Evolutionary conservation across 2,888 invertebrate species (phyloP).

Genomic region (Heliconius ismenius): DNA sequence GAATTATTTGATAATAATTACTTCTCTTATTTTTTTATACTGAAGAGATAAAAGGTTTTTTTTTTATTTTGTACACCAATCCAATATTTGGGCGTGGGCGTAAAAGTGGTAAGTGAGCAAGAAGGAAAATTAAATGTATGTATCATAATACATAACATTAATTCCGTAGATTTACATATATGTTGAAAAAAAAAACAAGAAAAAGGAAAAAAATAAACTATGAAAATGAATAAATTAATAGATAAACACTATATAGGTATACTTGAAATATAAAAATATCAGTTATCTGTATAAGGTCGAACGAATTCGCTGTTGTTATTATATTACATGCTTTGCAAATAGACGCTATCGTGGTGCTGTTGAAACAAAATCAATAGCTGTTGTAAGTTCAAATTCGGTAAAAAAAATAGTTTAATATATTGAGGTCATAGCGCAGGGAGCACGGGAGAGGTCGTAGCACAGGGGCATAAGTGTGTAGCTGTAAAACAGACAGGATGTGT

Average conservation of each 20-base stretch:
- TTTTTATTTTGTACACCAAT: too few species aligned
- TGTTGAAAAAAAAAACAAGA: neutral
- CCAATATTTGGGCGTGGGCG: too few species aligned
- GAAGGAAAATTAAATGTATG: too few species aligned
- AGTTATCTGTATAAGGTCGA: slow-evolving; percentile 7
- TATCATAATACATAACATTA: too few species aligned
- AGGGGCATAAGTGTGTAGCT: neutral
- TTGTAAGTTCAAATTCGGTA: neutral
- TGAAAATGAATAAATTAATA: neutral
- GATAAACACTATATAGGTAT: neutral
- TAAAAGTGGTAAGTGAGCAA: too few species aligned
- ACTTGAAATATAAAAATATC: slow-evolving; percentile 2
- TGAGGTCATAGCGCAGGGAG: neutral
- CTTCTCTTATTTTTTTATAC: neutral
- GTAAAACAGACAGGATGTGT: neutral
- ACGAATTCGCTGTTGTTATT: neutral
- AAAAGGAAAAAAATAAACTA: neutral
- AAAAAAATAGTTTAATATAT: neutral
- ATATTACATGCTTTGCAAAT: neutral
- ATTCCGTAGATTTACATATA: too few species aligned
- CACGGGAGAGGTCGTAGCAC: neutral
- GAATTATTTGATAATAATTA: neutral
- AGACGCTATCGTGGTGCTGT: neutral
- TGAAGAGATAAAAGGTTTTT: too few species aligned
- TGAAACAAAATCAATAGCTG: neutral